A percentile compares a stretch with the other conserved stretches of the same genome.
Conservation (phyloP, 2,888 invertebrate species). For the Platycnemis pennipes region DNA sequence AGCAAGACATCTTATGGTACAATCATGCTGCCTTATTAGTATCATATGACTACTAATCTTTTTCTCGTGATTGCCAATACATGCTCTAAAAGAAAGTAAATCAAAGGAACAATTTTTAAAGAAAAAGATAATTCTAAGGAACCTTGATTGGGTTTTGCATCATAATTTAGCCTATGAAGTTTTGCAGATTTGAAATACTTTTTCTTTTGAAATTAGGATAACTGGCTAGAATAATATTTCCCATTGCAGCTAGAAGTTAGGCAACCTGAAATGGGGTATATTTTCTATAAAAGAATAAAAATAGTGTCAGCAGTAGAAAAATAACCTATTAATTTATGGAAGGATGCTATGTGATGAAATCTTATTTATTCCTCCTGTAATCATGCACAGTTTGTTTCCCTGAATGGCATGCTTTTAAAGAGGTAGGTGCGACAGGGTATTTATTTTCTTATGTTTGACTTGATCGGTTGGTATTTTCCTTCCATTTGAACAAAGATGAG, state of each 20-base stretch:
- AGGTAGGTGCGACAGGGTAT: slow-evolving; percentile 3
- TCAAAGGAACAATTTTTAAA: not conserved
- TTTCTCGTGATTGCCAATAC: not conserved
- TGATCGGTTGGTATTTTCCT: not conserved
- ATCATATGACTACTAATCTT: not conserved
- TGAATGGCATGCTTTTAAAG: not conserved
- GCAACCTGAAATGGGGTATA: not conserved
- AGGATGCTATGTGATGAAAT: not conserved
- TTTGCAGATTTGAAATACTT: not conserved
- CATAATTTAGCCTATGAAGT: not conserved
- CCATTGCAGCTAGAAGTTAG: not conserved
- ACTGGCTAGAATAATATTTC: not conserved
- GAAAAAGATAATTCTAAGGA: not conserved
- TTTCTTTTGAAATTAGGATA: not conserved
- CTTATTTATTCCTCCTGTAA: slow-evolving; percentile 1
- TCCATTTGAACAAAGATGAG: not conserved
- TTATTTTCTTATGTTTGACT: not conserved
- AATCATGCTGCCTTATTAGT: not conserved
- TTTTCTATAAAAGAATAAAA: not conserved
- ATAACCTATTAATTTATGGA: slow-evolving; percentile 13
- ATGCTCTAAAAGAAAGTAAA: not conserved
- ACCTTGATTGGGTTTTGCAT: not conserved
- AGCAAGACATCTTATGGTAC: not conserved
- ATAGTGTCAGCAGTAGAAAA: not conserved
- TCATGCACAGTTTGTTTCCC: slow-evolving; percentile 37